Base-by-base conservation (phyloP, 1,140 invertebrate genomes). In the Drosophila burlai region DNA sequence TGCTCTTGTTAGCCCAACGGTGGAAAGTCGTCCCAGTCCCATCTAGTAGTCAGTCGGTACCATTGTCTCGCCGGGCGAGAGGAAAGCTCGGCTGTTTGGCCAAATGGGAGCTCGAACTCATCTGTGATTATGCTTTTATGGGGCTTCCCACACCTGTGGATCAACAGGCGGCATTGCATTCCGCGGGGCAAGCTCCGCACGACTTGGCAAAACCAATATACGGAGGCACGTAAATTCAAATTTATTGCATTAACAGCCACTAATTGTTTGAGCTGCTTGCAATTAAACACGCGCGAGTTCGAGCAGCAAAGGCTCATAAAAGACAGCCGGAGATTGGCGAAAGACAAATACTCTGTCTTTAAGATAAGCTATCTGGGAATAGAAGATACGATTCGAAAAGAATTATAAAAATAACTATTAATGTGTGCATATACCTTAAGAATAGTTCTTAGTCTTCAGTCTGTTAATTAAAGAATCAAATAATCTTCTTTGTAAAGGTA, bases 141-240 rank as follows among this genome's bases (percentile, higher is more conserved):
- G 75, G 75, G 64, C 76, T 79, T 79, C 75, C 76, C 76, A 79
- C 75, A 79, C 76, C 65, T 79, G 76, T 71, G 78, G 76, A 78
- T 61, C 43, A 58, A 42, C 40, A 15, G 64, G 55, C 50, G 24
- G 61, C 40, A 55, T 46, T 69, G 38, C 58, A 78, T 78, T 78
- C 64, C 57, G 38, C 38, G 76, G 64, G 34, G 24, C 55, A 76
- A 77, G 38, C 72, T 67, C 49, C 74, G 42, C 63, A 55, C 75
- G 64, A 77, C 50, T 59, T 21, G 36, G 36, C 54, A 59, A 78
- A 81, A 40, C 60, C 73, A 66, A 81, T 65, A 74, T 49, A 50
- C 54, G 40, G 40, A 55, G 52, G 40, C 67, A 73, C 68, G 55
- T 73, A 52, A 78, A 78, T 72, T 68, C 62, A 78, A 82, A 75